Evolutionary conservation across 2,888 invertebrate species (phyloP).

Genomic region (Lepidonotus clava): DNA sequence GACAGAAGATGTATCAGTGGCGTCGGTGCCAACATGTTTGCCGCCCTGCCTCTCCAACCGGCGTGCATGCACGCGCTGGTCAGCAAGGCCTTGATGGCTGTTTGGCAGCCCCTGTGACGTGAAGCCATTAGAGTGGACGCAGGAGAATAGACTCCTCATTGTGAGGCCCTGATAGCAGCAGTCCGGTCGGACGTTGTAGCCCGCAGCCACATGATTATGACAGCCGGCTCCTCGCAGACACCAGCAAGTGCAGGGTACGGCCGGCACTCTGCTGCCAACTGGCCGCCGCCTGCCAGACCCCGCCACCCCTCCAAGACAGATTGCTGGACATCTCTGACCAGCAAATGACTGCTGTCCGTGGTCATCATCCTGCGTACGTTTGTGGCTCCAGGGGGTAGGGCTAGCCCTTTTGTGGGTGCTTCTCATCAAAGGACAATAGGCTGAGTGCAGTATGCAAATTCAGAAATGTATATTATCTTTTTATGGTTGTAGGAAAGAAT

Average conservation of each 20-base stretch:
- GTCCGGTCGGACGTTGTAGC: neutral
- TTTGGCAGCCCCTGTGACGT: neutral
- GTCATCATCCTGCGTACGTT: neutral
- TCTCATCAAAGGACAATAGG: too few species aligned
- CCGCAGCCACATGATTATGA: neutral
- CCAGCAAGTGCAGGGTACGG: neutral
- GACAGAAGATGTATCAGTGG: too few species aligned
- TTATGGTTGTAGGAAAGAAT: too few species aligned
- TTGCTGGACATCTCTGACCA: slow-evolving; percentile 35
- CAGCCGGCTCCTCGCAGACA: too few species aligned
- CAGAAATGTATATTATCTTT: too few species aligned
- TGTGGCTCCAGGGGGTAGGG: neutral
- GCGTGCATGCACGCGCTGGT: too few species aligned
- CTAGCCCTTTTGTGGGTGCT: too few species aligned
- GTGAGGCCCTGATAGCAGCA: neutral
- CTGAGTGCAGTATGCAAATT: too few species aligned
- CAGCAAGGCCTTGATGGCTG: too few species aligned
- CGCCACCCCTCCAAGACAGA: neutral
- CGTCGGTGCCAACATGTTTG: too few species aligned
- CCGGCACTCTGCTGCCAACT: neutral
- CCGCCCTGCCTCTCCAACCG: too few species aligned
- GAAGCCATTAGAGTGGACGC: neutral
- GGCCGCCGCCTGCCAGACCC: neutral
- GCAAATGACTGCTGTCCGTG: slow-evolving; percentile 22
- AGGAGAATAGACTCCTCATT: neutral